These are phyloP conservation scores for Acrossocheilus wenchowensis DNA, from an alignment of 2,797 vertebrate genomes.

Conservation along the genomic window DNA sequence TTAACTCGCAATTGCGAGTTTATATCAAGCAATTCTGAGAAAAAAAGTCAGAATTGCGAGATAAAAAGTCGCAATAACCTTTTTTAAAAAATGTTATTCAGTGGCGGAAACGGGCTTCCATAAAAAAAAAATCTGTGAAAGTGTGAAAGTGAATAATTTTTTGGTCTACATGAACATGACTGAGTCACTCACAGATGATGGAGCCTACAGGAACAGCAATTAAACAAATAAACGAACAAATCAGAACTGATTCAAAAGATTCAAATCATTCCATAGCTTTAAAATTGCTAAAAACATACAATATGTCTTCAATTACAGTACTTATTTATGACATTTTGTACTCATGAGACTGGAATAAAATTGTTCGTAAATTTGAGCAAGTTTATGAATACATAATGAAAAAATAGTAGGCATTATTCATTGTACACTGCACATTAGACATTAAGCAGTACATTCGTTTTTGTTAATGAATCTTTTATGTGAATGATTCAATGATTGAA, in stretches of 20 bases:
- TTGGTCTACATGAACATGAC: background rate
- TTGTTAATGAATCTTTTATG: too few species aligned
- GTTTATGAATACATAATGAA: background rate
- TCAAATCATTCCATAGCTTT: background rate
- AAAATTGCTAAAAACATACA: background rate
- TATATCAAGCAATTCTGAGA: too few species aligned
- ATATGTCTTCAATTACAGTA: too few species aligned
- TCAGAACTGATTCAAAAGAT: background rate
- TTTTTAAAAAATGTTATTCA: too few species aligned
- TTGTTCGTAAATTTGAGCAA: background rate
- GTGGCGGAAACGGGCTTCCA: too few species aligned
- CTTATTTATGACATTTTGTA: background rate
- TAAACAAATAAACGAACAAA: slow-evolving; percentile 8
- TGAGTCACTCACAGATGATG: background rate
- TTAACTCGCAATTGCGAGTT: too few species aligned
- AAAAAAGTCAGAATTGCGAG: too few species aligned
- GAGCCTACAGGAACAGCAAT: background rate
- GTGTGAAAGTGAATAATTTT: too few species aligned
- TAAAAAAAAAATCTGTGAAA: too few species aligned
- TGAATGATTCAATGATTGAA: too few species aligned
- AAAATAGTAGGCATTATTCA: background rate
- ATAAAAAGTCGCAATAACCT: too few species aligned
- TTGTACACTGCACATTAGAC: background rate
- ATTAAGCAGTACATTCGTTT: background rate
- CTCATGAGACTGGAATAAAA: background rate